These are phyloP conservation scores for Pectinophora gossypiella DNA, from an alignment of 1,140 invertebrate genomes.

Conservation along the genomic window DNA sequence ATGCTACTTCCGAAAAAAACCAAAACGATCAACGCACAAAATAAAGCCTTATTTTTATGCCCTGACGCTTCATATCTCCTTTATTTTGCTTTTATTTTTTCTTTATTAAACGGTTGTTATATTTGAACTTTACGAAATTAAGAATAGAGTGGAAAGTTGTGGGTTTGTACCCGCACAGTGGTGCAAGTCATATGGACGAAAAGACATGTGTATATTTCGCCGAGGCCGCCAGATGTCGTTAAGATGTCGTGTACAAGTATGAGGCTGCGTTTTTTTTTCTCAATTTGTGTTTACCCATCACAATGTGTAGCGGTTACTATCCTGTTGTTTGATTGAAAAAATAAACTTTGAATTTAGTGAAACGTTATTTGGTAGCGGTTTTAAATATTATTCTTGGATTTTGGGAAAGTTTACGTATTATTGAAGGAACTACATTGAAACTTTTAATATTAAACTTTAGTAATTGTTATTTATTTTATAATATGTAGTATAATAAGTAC, in stretches of 20 bases:
- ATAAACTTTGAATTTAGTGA: slow-evolving; percentile 8
- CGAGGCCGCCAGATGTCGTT: slow-evolving; percentile 48
- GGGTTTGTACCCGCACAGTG: slow-evolving; percentile 12
- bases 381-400: too few species aligned
- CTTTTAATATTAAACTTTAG: too few species aligned
- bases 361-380: too few species aligned
- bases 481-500: too few species aligned
- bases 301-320: slow-evolving; percentile 36
- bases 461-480: too few species aligned
- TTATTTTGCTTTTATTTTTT: too few species aligned
- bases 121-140: background rate
- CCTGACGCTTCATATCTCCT: too few species aligned
- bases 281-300: slow-evolving; percentile 29
- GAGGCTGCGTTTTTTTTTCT: slow-evolving; percentile 13
- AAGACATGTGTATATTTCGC: slow-evolving; percentile 56
- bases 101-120: too few species aligned
- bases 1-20: slow-evolving; percentile 57
- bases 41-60: too few species aligned
- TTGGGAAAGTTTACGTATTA: too few species aligned
- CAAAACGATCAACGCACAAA: slow-evolving; percentile 5
- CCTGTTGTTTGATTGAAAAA: slow-evolving; percentile 18
- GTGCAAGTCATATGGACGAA: slow-evolving; percentile 48
- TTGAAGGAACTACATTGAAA: too few species aligned
- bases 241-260: slow-evolving; percentile 28
- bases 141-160: background rate